These are phyloP conservation scores for Aleadryas rufinucha DNA, from an alignment of 2,113 vertebrate species.

Conservation along the genomic window DNA sequence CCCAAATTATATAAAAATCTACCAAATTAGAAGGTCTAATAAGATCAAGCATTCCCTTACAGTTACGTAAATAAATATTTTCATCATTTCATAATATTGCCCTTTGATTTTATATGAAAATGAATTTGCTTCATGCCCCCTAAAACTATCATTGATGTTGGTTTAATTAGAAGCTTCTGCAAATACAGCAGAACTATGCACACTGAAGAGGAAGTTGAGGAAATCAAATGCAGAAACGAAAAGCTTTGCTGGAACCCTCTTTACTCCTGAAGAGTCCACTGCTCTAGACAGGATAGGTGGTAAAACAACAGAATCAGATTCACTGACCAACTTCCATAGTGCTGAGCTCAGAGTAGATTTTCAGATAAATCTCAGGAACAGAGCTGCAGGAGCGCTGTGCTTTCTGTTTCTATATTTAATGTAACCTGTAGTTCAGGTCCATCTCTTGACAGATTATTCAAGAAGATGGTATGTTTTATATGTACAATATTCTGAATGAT, in stretches of 20 bases:
- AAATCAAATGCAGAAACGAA: neutral
- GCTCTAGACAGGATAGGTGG: neutral
- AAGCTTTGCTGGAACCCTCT: neutral
- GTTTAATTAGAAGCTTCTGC: neutral
- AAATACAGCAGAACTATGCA: neutral
- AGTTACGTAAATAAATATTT: neutral
- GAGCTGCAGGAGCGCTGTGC: rapidly evolving
- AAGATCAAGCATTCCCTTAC: neutral
- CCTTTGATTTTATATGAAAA: neutral
- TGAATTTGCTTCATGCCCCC: neutral
- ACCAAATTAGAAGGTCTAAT: neutral
- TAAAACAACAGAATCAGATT: neutral
- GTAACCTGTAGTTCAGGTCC: neutral
- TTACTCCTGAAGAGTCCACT: neutral
- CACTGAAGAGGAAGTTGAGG: neutral
- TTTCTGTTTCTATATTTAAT: neutral
- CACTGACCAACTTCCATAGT: neutral
- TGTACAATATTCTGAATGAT: neutral
- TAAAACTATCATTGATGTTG: neutral
- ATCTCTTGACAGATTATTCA: neutral
- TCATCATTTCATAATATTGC: neutral
- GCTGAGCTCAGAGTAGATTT: neutral
- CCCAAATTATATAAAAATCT: neutral
- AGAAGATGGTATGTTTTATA: neutral
- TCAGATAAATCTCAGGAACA: neutral